A percentile compares a stretch with the other conserved stretches of the same genome.
phyloP scores from a whole-genome alignment of 2,888 invertebrate species.

The Drosophila rubida region DNA sequence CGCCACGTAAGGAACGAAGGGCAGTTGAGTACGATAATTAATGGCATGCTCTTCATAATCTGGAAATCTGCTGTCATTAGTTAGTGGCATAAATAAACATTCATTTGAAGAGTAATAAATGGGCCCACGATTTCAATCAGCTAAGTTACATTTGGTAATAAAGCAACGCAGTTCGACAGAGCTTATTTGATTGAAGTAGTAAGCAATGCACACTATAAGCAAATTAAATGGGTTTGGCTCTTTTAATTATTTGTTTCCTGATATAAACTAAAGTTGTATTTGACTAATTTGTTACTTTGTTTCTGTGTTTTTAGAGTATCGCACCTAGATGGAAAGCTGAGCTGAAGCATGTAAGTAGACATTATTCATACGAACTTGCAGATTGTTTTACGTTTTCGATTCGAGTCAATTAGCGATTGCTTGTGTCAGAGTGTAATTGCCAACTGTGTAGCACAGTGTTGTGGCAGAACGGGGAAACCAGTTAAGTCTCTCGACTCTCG shows the following conservation, averaged over 20 bases:
- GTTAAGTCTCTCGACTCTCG: no score
- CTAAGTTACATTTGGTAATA: constrained; percentile 1
- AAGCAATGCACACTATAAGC: not conserved
- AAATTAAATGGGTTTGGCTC: not conserved
- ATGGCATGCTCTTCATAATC: not conserved
- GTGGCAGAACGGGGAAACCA: constrained; percentile 31
- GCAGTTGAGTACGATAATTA: not conserved
- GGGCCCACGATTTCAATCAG: not conserved
- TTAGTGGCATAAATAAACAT: constrained; percentile 6
- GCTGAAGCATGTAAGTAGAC: not conserved
- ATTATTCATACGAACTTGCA: not conserved
- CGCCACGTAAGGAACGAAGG: no score
- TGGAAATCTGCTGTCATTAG: not conserved
- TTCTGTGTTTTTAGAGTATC: not conserved
- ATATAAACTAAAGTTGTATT: no score
- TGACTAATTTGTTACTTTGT: not conserved
- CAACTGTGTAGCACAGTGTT: constrained; percentile 31
- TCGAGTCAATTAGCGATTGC: not conserved
- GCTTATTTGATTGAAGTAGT: not conserved
- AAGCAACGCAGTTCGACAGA: not conserved
- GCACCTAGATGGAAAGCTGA: not conserved
- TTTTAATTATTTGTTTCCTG: no score
- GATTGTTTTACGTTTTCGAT: not conserved
- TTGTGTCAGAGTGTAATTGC: not conserved
- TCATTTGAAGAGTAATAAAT: not conserved